A percentile compares a stretch with the other conserved stretches of the same genome.
These are phyloP conservation scores for Hydrotaea cyrtoneurina DNA, from an alignment of 2,888 invertebrate species.

Conservation along the genomic window DNA sequence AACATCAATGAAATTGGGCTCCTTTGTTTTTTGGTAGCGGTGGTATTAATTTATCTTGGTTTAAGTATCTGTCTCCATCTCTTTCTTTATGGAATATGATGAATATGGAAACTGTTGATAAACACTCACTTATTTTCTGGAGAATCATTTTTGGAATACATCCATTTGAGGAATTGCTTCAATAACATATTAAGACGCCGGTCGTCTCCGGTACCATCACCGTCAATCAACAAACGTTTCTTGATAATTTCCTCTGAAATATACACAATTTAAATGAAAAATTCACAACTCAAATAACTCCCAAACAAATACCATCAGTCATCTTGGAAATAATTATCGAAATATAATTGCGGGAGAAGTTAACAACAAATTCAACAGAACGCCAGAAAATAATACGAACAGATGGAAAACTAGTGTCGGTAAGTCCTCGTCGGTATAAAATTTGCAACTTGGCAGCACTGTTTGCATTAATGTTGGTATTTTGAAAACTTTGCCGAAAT, in stretches of 20 bases:
- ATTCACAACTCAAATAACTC: not conserved
- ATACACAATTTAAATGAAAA: not conserved
- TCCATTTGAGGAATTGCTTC: constrained; percentile 92
- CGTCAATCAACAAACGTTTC: constrained; percentile 94
- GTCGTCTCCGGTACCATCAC: constrained; percentile 98
- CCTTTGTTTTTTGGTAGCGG: no score
- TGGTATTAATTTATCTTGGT: no score
- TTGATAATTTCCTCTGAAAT: constrained; percentile 94
- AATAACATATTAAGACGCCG: constrained; percentile 91
- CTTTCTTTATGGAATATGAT: not conserved
- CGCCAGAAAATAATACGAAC: no score
- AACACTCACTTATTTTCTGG: constrained; percentile 84
- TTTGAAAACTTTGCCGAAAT: no score
- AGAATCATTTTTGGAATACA: constrained; percentile 85
- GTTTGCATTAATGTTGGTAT: no score
- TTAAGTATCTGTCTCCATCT: no score
- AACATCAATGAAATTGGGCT: no score
- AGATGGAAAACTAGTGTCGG: no score
- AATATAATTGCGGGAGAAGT: not conserved
- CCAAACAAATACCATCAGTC: constrained; percentile 66
- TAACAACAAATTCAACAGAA: no score
- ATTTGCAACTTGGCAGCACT: no score
- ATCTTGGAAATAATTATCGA: constrained; percentile 38
- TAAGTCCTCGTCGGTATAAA: no score
- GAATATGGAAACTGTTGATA: constrained; percentile 45